Evolutionary conservation across 2,113 vertebrate genomes (phyloP).

Genomic region (Osmerus mordax): DNA sequence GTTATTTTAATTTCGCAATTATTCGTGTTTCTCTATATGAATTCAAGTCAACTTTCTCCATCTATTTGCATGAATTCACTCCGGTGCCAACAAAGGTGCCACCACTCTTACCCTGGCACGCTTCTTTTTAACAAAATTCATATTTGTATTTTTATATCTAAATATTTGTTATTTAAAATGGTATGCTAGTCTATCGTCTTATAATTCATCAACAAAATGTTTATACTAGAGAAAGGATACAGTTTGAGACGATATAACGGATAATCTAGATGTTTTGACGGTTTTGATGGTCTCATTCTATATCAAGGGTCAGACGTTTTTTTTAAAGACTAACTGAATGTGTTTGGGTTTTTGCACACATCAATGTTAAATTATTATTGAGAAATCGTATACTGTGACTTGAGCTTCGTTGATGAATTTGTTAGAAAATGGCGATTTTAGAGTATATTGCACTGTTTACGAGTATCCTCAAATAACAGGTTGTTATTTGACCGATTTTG

Average conservation of each 20-base stretch:
- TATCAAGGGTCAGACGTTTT: slow-evolving; percentile 67
- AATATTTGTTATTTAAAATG: slow-evolving; percentile 90
- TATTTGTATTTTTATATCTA: slow-evolving; percentile 98
- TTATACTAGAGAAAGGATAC: slow-evolving; percentile 71
- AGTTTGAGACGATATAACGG: slow-evolving; percentile 57
- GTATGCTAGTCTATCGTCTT: slow-evolving; percentile 86
- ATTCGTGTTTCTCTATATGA: slow-evolving; percentile 52
- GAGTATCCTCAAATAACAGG: slow-evolving; percentile 78
- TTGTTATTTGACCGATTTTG: slow-evolving; percentile 77
- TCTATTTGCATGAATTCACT: slow-evolving; percentile 90
- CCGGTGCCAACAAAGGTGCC: slow-evolving; percentile 80
- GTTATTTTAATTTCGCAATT: slow-evolving; percentile 52
- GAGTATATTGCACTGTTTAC: slow-evolving; percentile 83
- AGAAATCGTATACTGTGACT: slow-evolving; percentile 83
- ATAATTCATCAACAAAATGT: slow-evolving; percentile 79
- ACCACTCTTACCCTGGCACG: slow-evolving; percentile 79
- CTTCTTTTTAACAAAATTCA: slow-evolving; percentile 92
- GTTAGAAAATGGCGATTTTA: slow-evolving; percentile 79
- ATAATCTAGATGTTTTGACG: slow-evolving; percentile 49
- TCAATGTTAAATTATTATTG: slow-evolving; percentile 82
- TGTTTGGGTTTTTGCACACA: slow-evolving; percentile 82
- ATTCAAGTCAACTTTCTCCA: slow-evolving; percentile 73
- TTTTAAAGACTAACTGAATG: slow-evolving; percentile 81
- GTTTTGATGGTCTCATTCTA: slow-evolving; percentile 52
- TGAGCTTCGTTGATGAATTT: slow-evolving; percentile 80